phyloP scores from a whole-genome alignment of 2,797 vertebrate genomes.

The Iguana delicatissima region DNA sequence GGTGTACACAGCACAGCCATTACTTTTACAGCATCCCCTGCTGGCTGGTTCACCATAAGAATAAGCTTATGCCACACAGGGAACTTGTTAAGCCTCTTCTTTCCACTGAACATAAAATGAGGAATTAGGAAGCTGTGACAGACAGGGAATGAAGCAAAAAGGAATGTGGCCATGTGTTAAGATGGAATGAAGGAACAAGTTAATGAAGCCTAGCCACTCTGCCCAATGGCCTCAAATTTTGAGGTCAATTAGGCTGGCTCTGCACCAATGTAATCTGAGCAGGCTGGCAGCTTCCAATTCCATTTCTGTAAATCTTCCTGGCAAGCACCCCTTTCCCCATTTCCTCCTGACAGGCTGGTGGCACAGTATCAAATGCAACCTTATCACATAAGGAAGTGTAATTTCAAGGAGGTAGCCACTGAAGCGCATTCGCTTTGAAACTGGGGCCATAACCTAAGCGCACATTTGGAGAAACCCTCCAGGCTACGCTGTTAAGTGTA shows the following conservation, averaged over 20 bases:
- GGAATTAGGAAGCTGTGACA: constrained; percentile 43
- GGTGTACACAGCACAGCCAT: constrained; percentile 55
- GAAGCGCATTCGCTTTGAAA: not conserved
- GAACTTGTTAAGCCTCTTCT: constrained; percentile 4
- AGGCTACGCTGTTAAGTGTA: not conserved
- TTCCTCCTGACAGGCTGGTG: constrained; percentile 23
- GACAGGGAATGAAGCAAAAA: not conserved
- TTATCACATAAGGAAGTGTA: not conserved
- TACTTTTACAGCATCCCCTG: constrained; percentile 71
- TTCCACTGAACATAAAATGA: constrained; percentile 23
- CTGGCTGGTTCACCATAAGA: constrained; percentile 65
- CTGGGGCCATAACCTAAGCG: not conserved
- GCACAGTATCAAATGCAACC: not conserved
- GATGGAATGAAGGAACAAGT: not conserved
- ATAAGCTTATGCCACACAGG: constrained; percentile 39
- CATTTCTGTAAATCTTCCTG: constrained; percentile 51
- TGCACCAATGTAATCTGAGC: constrained; percentile 50
- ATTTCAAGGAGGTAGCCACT: not conserved
- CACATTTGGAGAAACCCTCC: not conserved
- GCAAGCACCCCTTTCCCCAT: constrained; percentile 46
- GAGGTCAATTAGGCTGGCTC: constrained; percentile 18
- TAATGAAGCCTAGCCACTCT: constrained; percentile 21
- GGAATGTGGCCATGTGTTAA: not conserved
- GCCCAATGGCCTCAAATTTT: constrained; percentile 8
- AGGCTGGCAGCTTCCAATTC: constrained; percentile 42